Conservation (phyloP, 2,888 invertebrate genomes). For the Marasmarcha lunaedactyla region DNA sequence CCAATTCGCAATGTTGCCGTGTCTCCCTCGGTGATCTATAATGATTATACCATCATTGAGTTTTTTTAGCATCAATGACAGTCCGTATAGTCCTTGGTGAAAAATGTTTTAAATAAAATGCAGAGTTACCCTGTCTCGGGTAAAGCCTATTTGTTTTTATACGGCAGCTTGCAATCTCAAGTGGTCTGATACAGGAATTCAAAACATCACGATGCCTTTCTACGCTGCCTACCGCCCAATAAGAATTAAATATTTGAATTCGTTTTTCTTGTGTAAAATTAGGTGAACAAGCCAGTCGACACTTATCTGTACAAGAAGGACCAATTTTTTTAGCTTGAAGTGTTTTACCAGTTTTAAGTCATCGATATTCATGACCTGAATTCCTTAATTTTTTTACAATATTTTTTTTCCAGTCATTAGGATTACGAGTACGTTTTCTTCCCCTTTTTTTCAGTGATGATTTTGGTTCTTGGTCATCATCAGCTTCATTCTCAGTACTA, state of each 20-base stretch:
- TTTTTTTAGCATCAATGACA: slow-evolving; percentile 3
- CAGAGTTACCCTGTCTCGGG: slow-evolving; percentile 1
- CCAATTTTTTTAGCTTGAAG: slow-evolving; percentile 6
- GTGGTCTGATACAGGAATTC: slow-evolving; percentile 8
- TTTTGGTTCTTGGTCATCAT: not conserved
- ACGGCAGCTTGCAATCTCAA: slow-evolving; percentile 5
- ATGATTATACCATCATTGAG: slow-evolving; percentile 3
- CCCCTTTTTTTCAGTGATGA: not conserved
- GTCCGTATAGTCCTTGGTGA: slow-evolving; percentile 3
- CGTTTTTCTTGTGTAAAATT: slow-evolving; percentile 10
- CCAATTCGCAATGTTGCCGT: not conserved
- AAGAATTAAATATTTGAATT: slow-evolving; percentile 9
- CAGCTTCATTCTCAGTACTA: not conserved
- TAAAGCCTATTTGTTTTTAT: slow-evolving; percentile 8
- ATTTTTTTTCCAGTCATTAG: not conserved
- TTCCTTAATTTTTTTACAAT: not conserved
- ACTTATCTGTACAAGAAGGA: slow-evolving; percentile 10
- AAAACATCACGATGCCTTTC: slow-evolving; percentile 12
- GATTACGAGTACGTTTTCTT: not conserved
- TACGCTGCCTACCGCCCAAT: slow-evolving; percentile 9
- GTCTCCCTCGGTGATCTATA: slow-evolving; percentile 5
- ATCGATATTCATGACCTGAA: not conserved
- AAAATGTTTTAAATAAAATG: not conserved
- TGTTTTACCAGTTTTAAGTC: slow-evolving; percentile 1
- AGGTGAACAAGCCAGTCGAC: slow-evolving; percentile 8